Evolutionary conservation across 1,140 invertebrate genomes (phyloP), one percentile per base, ranked within the genome.

Genomic region (Euwallacea similis): DNA sequence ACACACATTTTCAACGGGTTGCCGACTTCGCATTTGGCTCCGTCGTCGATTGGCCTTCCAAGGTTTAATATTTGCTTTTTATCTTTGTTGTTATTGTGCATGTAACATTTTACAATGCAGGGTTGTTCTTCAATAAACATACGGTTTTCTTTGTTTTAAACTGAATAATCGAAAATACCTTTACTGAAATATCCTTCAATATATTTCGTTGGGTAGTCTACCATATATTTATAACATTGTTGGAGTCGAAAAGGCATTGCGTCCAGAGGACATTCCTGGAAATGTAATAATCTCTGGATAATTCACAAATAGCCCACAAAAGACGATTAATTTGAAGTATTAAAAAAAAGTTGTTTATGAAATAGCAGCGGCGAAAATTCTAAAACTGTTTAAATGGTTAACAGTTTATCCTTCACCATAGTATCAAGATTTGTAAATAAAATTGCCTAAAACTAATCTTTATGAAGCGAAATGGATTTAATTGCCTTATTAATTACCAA

Each of bases 11-110:
- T 65, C 15, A 65, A 11, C 7, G 63, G 63, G 15, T 65, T 65
- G 7, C 63, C 63, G 7, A 65, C 15, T 16, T 53, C 47, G 33
- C 63, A 65, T 65, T 65, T 65, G 47, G 63, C 63, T 9, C 63
- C 63, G 13, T 65, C 63, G 0, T 33, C 21, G 4, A 33, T 33
- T 33, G 21, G 21, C 21, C 21, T 33, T 4, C 21, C 1, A 33
- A 33, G 21, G 21, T 33, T 33, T 33, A 33, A 2, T 33, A 33
- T 33, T 33, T 33, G 21, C 4, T 33, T 33, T 33, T 33, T 33
- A 33, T 33, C 21, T 1, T 1, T 33, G 1, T 33, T 33, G 1
- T 33, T 33, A 33, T 33, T 33, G 1, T 33, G 21, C 21, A 4
- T 33, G 21, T 33, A 33, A 33, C 46, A 50, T 50, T 50, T 10